Evolutionary conservation across 2,797 vertebrate genomes (phyloP), one percentile per base, ranked within the genome.

Genomic region (Acanthis flammea): DNA sequence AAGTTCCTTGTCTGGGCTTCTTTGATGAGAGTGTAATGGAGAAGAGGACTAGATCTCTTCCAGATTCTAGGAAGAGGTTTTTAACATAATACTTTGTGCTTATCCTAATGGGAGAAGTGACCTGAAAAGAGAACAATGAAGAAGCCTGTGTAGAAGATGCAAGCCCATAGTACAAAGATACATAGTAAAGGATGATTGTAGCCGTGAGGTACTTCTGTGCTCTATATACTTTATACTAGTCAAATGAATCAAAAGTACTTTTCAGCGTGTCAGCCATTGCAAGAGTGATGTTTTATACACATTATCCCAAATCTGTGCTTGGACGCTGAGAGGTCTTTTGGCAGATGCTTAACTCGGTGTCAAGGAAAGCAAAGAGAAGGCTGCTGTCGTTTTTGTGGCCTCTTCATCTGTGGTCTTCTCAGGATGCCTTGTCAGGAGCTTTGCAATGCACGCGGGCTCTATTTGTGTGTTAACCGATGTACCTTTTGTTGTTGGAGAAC

Each of bases 401-500:
- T 72, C 45, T 63, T 74, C 24, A 31, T 8, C 16, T 63, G 15
- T 55, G n/a, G 44, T 41, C 6, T 62, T 76, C 55, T 58, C 47
- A 55, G 55, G 57, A 48, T 72, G 21, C 41, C 30, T 66, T 65
- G 14, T 66, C 3, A 2, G 45, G 22, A 73, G 14, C n/a, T 85
- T 91, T 70, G 37, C 2, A 1, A 2, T 48, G 27, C 3, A 8
- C 0, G 0, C 15, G 16, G 18, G 4, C 22, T 80, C 1, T 58
- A 10, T 72, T 77, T 51, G 19, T 55, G 0, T 66, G 8, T 67
- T 80, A 60, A 25, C 9, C 1, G 0, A 0, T 10, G 13, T 19
- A n/a, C 7, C 16, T 48, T 42, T 48, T 4, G 1, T 28, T 60
- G 9, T 22, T 86, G 44, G 33, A 85, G 12, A 2, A 44, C 7